Base-by-base conservation (phyloP, 2,888 invertebrate species). In the Podotricha telesiphe region DNA sequence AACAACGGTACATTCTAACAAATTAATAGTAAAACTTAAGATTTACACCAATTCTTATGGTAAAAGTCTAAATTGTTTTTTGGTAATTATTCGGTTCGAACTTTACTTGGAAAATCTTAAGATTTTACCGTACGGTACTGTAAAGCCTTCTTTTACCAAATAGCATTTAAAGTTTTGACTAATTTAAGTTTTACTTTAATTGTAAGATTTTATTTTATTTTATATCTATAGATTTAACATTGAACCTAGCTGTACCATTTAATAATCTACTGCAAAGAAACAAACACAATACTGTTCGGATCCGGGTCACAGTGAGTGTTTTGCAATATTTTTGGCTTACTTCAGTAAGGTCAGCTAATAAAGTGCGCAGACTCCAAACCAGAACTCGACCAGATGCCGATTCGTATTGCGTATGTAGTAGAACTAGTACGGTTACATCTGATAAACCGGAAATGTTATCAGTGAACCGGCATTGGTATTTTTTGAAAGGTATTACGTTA, bases 401-500 rank as follows among this genome's bases (percentile, higher is more conserved):
- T 66, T 61, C 67, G 51, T 58, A 47, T 67, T 68, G 68, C 59
- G 71, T 59, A 65, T 51, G 66, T 65, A 59, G 55, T 47, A 58
- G 50, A 63, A 64, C 68, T 53, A 68, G 70, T 69, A 48, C 72
- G 67, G 65, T 71, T 71, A 76, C 75, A 72, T 76, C 71, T 80
- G 79, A 83, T 83, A 82, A 82, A 82, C 79, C 82, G 84, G 85
- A 85, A 85, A 82, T 77, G 72, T 78, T 80, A 79, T 79, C 78
- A 71, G 69, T 65, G 74, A 82, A 85, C 88, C 78, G 83, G 88
- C 86, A 86, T 77, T 69, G 77, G 77, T 77, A 59, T 78, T 80
- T 86, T 86, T 87, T 81, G 86, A 88, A 89, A 89, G 88, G 87
- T 79, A 79, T 81, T 82, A 80, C 78, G 79, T 77, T 71, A 64